Evolutionary conservation across 2,797 vertebrate species (phyloP).

Genomic region (Nasua narica): DNA sequence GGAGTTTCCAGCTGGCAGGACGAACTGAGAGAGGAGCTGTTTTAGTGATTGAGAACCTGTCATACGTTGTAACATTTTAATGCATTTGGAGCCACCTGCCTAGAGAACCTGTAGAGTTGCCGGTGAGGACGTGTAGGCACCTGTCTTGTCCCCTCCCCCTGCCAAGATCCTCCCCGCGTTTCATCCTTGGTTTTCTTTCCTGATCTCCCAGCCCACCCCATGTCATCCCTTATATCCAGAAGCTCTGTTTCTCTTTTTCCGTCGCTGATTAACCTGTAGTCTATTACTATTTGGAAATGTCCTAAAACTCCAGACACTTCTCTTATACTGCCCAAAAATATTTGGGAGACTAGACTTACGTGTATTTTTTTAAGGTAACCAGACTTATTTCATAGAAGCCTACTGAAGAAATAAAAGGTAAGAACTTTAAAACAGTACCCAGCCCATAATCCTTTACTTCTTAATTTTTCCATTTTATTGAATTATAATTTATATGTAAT

Average conservation of each 20-base stretch:
- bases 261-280: not conserved
- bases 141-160: too few species aligned
- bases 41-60: not conserved
- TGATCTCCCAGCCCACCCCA: not conserved
- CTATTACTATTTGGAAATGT: not conserved
- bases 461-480: not conserved
- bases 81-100: not conserved
- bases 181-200: not conserved
- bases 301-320: not conserved
- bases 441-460: not conserved
- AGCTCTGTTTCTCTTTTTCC: not conserved
- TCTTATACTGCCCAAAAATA: not conserved
- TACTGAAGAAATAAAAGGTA: not conserved
- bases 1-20: not conserved
- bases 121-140: rapidly evolving
- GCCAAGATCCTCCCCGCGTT: not conserved
- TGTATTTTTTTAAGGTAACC: not conserved
- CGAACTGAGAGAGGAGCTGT: not conserved
- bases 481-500: not conserved
- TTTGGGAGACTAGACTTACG: not conserved
- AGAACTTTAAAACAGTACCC: not conserved
- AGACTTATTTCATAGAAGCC: not conserved
- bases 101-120: not conserved
- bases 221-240: not conserved
- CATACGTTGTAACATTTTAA: not conserved